Evolutionary conservation across 2,888 invertebrate species (phyloP).

Genomic region (Machimus atricapillus): DNA sequence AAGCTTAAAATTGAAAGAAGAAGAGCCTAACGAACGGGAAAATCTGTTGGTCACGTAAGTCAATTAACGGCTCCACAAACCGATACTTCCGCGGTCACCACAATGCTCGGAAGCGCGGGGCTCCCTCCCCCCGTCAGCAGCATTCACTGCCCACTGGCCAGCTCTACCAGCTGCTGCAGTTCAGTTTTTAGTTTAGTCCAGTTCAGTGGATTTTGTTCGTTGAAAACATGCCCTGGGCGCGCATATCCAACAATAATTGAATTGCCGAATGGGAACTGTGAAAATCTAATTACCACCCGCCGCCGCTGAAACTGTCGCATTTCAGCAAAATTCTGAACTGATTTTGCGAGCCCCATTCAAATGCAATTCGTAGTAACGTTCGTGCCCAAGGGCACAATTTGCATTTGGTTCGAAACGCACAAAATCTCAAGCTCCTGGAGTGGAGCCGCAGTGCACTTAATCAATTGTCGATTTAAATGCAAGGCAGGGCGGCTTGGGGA

Average conservation of each 20-base stretch:
- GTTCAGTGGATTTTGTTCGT: background rate
- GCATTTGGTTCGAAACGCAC: background rate
- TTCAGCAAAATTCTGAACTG: background rate
- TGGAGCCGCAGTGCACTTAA: background rate
- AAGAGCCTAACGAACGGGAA: constrained; percentile 20
- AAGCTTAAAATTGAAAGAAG: background rate
- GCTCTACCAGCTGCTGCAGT: background rate
- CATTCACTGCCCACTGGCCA: background rate
- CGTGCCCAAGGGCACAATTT: constrained; percentile 9
- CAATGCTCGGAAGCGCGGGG: background rate
- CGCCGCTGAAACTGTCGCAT: background rate
- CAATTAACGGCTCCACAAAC: constrained; percentile 25
- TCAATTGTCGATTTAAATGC: constrained; percentile 31
- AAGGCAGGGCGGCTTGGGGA: background rate
- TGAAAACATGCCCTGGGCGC: background rate
- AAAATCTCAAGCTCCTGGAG: background rate
- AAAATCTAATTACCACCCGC: constrained; percentile 36
- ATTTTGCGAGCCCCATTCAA: background rate
- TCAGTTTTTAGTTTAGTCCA: background rate
- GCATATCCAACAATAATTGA: constrained; percentile 11
- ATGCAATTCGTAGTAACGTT: background rate
- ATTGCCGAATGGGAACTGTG: constrained; percentile 28
- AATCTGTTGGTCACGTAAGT: constrained; percentile 40
- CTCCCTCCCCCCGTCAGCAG: background rate
- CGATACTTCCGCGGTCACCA: background rate